Evolutionary conservation across 2,888 invertebrate genomes (phyloP).

Genomic region (Cyclophora punctaria): DNA sequence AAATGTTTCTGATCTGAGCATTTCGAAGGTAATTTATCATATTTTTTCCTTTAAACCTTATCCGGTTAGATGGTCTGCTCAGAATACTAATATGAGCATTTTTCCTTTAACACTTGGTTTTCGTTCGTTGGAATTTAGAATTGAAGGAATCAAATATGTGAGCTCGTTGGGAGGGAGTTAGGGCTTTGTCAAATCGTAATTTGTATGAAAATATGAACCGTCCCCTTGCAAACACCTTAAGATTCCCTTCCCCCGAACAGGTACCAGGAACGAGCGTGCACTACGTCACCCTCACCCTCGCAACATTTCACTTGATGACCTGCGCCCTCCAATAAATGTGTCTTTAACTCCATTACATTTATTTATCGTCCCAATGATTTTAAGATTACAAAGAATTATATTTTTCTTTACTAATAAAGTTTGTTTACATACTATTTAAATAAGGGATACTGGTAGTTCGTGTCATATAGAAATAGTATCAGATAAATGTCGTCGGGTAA

Average conservation of each 20-base stretch:
- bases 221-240: slow-evolving; percentile 25
- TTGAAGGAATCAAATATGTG: no score
- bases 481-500: slow-evolving; percentile 22
- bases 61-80: no score
- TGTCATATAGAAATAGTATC: no score
- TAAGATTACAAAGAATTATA: slow-evolving; percentile 8
- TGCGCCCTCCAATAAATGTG: slow-evolving; percentile 32
- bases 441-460: background rate
- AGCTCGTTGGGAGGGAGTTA: no score
- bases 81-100: no score
- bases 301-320: slow-evolving; percentile 29
- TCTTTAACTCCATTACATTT: slow-evolving; percentile 16
- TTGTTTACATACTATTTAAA: slow-evolving; percentile 10
- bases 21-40: no score
- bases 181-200: no score
- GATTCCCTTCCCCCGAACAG: slow-evolving; percentile 25
- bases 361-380: slow-evolving; percentile 10
- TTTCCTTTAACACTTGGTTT: no score
- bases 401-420: slow-evolving; percentile 11
- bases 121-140: no score
- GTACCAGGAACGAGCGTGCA: slow-evolving; percentile 51
- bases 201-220: slow-evolving; percentile 3
- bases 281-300: slow-evolving; percentile 50
- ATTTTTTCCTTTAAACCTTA: no score
- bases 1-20: no score